phyloP scores from a whole-genome alignment of 2,113 vertebrate species.

The Ursus arctos region DNA sequence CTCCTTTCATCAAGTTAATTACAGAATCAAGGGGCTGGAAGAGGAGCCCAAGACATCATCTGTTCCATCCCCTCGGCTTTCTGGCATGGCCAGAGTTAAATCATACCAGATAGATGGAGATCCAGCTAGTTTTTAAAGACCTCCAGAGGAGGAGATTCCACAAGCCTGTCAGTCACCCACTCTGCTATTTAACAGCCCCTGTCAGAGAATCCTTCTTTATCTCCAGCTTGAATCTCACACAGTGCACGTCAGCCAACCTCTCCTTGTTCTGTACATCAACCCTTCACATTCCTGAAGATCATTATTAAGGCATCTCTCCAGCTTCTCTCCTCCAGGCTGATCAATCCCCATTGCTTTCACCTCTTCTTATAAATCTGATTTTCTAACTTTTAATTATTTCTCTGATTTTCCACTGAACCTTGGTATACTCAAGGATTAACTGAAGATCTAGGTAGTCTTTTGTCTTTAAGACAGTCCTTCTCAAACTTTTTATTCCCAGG shows the following conservation, averaged over 20 bases:
- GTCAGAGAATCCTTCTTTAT: constrained; percentile 66
- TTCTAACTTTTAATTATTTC: constrained; percentile 55
- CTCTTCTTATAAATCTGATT: constrained; percentile 40
- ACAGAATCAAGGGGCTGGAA: constrained; percentile 71
- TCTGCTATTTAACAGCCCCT: constrained; percentile 59
- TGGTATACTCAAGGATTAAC: not conserved
- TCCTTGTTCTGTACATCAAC: constrained; percentile 2
- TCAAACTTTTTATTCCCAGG: not conserved
- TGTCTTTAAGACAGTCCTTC: not conserved
- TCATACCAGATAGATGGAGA: constrained; percentile 77
- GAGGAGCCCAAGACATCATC: constrained; percentile 49
- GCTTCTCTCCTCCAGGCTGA: not conserved
- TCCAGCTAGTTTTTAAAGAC: constrained; percentile 68
- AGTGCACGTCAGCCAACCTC: constrained; percentile 25
- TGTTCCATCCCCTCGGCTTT: constrained; percentile 51
- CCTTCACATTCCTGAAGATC: constrained; percentile 29
- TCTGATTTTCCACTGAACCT: constrained; percentile 35
- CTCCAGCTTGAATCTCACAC: constrained; percentile 57
- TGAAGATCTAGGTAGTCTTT: not conserved
- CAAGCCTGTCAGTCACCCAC: constrained; percentile 22
- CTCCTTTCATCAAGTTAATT: constrained; percentile 80
- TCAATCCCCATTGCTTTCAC: constrained; percentile 22
- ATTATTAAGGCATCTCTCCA: not conserved
- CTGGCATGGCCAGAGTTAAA: constrained; percentile 70
- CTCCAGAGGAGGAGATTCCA: constrained; percentile 74